phyloP scores from a whole-genome alignment of 1,140 invertebrate genomes.

The Caenorhabditis brenneri region DNA sequence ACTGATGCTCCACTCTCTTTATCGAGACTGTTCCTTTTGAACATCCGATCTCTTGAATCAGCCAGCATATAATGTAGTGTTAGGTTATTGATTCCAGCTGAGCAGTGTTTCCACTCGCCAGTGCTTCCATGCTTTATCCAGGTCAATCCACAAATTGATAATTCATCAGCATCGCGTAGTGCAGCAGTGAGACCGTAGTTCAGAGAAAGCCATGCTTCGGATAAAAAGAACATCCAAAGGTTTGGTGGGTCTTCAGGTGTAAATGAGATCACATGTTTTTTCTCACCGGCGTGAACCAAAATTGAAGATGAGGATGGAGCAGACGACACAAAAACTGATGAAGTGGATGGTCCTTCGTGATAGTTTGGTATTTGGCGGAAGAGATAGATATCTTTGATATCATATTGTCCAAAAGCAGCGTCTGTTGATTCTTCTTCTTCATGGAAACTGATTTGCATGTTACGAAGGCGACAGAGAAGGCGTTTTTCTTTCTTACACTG shows the following conservation, averaged over 20 bases:
- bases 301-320: neutral
- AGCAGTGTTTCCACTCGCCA: neutral
- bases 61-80: neutral
- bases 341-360: neutral
- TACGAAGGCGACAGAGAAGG: conserved; percentile 10
- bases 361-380: neutral
- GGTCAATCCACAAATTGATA: neutral
- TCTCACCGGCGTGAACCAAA: neutral
- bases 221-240: neutral
- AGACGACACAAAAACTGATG: neutral
- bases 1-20: neutral
- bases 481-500: conserved; percentile 40
- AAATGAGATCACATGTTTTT: neutral
- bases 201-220: neutral
- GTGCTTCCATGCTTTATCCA: neutral
- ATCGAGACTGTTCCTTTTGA: neutral
- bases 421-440: conserved; percentile 38
- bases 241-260: neutral
- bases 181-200: neutral
- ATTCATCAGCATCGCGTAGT: neutral
- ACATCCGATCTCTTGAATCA: neutral
- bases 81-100: neutral
- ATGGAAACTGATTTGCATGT: conserved; percentile 37
- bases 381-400: neutral
- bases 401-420: neutral